Evolutionary conservation across 2,113 vertebrate genomes (phyloP).

Genomic region (Alectura lathami): DNA sequence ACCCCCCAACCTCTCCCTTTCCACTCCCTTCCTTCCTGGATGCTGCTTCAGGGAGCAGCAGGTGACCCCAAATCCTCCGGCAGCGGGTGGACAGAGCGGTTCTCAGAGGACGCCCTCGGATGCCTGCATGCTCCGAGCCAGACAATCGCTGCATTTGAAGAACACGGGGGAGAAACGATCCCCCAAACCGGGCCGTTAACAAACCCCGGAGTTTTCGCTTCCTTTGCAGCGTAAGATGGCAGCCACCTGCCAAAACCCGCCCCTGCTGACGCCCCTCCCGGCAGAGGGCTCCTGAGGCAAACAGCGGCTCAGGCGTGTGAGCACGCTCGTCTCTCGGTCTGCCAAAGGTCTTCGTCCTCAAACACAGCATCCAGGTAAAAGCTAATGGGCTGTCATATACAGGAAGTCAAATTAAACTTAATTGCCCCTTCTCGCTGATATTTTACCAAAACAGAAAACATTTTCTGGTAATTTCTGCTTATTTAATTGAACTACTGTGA

Average conservation of each 20-base stretch:
- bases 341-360: background rate
- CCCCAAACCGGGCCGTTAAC: background rate
- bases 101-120: background rate
- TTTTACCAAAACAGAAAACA: background rate
- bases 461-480: background rate
- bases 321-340: fast-evolving
- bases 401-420: background rate
- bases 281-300: background rate
- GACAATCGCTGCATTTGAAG: fast-evolving
- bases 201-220: background rate
- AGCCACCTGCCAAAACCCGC: background rate
- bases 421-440: background rate
- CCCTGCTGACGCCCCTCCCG: background rate
- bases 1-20: too few species aligned
- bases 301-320: background rate
- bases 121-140: background rate
- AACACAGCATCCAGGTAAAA: background rate
- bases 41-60: background rate
- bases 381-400: background rate
- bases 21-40: fast-evolving
- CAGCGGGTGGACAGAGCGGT: fast-evolving
- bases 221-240: background rate
- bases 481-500: background rate
- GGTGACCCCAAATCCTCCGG: background rate
- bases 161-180: background rate